Percentiles rank a stretch among this genome's conserved stretches.
Conservation (phyloP, 2,888 invertebrate species). For the Ichneumoninae sp. region DNA sequence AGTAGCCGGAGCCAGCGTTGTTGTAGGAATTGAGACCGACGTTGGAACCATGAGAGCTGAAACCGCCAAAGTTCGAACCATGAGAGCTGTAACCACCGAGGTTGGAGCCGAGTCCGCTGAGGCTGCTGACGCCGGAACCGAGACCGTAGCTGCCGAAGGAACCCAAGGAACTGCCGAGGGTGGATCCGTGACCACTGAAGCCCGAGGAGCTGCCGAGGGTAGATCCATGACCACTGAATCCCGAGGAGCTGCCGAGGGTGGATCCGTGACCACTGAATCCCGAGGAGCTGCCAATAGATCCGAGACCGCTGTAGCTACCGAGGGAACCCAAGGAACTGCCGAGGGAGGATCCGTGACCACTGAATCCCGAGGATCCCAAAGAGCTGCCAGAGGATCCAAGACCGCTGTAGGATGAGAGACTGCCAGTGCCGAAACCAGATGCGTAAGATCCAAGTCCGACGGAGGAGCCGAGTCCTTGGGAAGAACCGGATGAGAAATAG, state of each 20-base stretch:
- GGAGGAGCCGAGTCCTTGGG: slow-evolving; percentile 45
- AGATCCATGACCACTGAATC: slow-evolving; percentile 12
- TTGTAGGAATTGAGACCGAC: slow-evolving; percentile 30
- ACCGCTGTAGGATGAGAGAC: slow-evolving; percentile 32
- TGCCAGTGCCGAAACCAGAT: slow-evolving; percentile 33
- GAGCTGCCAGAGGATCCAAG: slow-evolving; percentile 49
- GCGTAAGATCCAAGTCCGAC: slow-evolving; percentile 40
- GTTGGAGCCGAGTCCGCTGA: slow-evolving; percentile 13
- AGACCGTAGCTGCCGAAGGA: not conserved
- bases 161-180: not conserved
- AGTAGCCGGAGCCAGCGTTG: slow-evolving; percentile 51
- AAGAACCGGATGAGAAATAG: slow-evolving; percentile 32
- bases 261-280: not conserved
- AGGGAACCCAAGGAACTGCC: slow-evolving; percentile 1
- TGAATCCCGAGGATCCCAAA: not conserved
- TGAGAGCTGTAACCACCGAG: slow-evolving; percentile 13
- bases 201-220: slow-evolving; percentile 6
- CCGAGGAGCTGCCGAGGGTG: not conserved
- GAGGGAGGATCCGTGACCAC: slow-evolving; percentile 19
- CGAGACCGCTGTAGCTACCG: not conserved
- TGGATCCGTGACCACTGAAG: not conserved
- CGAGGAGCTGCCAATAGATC: not conserved
- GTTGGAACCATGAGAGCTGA: slow-evolving; percentile 20
- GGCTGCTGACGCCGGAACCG: not conserved
- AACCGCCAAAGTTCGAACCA: not conserved